Percentiles rank a stretch among this genome's conserved stretches.
phyloP scores from a whole-genome alignment of 2,113 vertebrate genomes.

The Sylvia atricapilla region DNA sequence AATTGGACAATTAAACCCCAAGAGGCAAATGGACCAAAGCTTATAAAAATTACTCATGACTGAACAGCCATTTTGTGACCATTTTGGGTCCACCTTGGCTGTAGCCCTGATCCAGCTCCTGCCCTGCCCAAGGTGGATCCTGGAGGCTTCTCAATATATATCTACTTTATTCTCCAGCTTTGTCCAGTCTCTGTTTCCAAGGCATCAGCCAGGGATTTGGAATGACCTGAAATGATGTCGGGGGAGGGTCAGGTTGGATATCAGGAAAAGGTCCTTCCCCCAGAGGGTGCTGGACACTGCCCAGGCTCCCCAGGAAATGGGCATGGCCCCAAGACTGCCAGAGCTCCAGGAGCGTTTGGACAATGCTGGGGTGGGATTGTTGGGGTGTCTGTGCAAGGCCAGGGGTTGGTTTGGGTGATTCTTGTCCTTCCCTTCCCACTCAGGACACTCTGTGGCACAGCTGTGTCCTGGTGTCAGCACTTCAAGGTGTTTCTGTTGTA shows the following conservation, averaged over 20 bases:
- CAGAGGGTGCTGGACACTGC: not conserved
- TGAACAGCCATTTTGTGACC: no score
- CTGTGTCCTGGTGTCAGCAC: not conserved
- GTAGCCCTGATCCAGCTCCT: not conserved
- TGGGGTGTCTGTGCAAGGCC: not conserved
- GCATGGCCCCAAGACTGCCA: fast-evolving
- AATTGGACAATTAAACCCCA: no score
- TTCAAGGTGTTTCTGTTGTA: not conserved
- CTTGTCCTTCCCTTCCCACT: not conserved
- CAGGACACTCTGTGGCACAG: not conserved
- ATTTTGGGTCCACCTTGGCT: not conserved
- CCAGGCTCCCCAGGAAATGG: not conserved
- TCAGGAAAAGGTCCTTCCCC: not conserved
- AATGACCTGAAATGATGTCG: not conserved
- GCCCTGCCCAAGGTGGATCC: not conserved
- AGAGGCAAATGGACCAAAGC: no score
- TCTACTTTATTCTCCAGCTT: not conserved
- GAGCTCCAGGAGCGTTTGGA: fast-evolving
- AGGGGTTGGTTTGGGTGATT: no score
- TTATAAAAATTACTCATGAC: no score
- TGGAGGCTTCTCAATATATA: not conserved
- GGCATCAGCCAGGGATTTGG: not conserved
- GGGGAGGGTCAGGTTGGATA: fast-evolving
- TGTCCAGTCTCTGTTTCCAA: not conserved
- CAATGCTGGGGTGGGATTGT: fast-evolving